Percentiles rank a stretch among this genome's conserved stretches.
Evolutionary conservation across 2,113 vertebrate genomes (phyloP).

Genomic region (Mionectes macconnelli): DNA sequence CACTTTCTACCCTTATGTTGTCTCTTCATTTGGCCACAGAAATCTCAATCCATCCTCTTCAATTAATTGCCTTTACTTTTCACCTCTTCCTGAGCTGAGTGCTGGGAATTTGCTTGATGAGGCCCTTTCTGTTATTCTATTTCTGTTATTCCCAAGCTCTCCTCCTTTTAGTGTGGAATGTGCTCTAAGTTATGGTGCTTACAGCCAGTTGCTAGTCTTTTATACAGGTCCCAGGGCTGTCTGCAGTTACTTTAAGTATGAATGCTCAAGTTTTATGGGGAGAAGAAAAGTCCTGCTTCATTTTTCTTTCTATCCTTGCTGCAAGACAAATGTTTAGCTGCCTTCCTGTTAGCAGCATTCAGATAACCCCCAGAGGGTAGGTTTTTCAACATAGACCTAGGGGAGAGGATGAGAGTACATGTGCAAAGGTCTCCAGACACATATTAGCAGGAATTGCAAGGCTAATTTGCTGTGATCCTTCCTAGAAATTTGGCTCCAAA

Average conservation of each 20-base stretch:
- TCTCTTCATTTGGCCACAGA: not conserved
- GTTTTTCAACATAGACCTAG: not conserved
- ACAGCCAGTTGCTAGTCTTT: conserved; percentile 20
- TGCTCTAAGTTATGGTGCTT: not conserved
- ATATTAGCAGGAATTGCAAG: not conserved
- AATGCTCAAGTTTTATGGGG: conserved; percentile 15
- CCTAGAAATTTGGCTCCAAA: not conserved
- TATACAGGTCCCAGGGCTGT: conserved; percentile 26
- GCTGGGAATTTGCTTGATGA: not conserved
- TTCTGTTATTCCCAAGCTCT: conserved; percentile 12
- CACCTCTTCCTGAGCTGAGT: not conserved
- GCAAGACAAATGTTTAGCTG: conserved; percentile 25
- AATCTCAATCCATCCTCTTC: not conserved
- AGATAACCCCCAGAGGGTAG: conserved; percentile 7
- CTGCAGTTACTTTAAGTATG: not conserved
- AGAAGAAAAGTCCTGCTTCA: not conserved
- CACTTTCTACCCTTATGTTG: not conserved
- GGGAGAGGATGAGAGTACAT: not conserved
- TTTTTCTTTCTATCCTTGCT: conserved; percentile 35
- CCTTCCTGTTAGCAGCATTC: conserved; percentile 17
- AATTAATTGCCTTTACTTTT: conserved; percentile 18
- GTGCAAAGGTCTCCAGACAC: not conserved
- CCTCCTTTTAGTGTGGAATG: not conserved
- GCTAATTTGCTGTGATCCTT: not conserved
- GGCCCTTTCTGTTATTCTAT: not conserved